Conservation (phyloP, 2,113 vertebrate species). For the Mastomys natalensis region DNA sequence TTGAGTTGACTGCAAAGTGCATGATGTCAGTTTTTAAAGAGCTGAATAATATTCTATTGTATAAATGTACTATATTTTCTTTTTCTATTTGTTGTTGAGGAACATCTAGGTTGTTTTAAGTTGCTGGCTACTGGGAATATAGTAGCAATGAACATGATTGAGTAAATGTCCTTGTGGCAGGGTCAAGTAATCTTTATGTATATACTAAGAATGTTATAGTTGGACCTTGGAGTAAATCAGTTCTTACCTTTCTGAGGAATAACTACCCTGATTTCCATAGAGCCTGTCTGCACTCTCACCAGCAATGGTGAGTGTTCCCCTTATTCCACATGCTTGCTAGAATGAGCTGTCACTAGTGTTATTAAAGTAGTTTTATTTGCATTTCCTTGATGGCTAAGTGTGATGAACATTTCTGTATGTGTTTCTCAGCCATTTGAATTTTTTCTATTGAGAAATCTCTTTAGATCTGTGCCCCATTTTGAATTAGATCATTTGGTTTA, state of each 20-base stretch:
- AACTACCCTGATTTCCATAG: not conserved
- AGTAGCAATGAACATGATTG: not conserved
- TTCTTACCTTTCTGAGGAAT: not conserved
- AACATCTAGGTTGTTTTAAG: not conserved
- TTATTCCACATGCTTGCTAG: not conserved
- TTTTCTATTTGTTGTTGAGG: not conserved
- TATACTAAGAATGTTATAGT: not conserved
- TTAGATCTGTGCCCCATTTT: not conserved
- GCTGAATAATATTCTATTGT: not conserved
- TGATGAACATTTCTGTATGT: not conserved
- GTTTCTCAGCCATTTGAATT: not conserved
- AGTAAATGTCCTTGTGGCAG: not conserved
- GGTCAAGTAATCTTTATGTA: not conserved
- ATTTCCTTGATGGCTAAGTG: not conserved
- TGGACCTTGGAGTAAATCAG: not conserved
- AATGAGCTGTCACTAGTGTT: not conserved
- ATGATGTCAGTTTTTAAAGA: not conserved
- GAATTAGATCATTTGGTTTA: not conserved
- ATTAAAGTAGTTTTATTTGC: not conserved
- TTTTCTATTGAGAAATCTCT: not conserved
- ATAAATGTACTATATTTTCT: not conserved
- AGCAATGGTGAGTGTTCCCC: not conserved
- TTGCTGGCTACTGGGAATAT: not conserved
- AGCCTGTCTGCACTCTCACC: not conserved
- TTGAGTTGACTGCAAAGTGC: not conserved